Conservation (phyloP, 2,113 vertebrate species). For the Octodon degus region DNA sequence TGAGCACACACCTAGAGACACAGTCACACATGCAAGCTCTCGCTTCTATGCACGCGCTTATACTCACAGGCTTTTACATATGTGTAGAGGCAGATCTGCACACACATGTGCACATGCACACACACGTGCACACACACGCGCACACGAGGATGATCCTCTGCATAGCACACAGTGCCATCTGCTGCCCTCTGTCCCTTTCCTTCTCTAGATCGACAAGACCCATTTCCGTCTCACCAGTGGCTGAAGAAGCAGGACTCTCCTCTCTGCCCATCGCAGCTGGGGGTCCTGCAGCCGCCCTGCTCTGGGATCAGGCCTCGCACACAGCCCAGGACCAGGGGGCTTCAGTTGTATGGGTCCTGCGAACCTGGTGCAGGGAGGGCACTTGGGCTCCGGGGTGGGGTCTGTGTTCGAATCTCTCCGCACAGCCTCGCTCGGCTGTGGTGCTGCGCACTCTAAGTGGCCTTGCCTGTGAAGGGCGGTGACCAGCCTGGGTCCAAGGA, state of each 20-base stretch:
- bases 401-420: not conserved
- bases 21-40: too few species aligned
- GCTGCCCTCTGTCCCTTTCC: too few species aligned
- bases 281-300: rapidly evolving
- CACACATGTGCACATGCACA: not conserved
- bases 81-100: not conserved
- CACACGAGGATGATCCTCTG: rapidly evolving
- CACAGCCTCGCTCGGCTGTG: rapidly evolving
- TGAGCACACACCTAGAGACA: not conserved
- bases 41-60: rapidly evolving
- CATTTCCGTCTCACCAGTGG: not conserved
- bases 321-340: rapidly evolving
- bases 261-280: rapidly evolving
- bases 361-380: rapidly evolving
- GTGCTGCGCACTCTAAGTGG: not conserved
- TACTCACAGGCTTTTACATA: not conserved
- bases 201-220: not conserved
- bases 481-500: not conserved
- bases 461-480: not conserved
- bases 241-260: rapidly evolving
- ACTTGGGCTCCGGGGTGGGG: not conserved
- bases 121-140: not conserved
- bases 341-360: rapidly evolving
- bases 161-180: rapidly evolving
- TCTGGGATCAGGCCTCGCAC: too few species aligned